Conservation (phyloP, 2,113 vertebrate genomes). For the Scalopus aquaticus region DNA sequence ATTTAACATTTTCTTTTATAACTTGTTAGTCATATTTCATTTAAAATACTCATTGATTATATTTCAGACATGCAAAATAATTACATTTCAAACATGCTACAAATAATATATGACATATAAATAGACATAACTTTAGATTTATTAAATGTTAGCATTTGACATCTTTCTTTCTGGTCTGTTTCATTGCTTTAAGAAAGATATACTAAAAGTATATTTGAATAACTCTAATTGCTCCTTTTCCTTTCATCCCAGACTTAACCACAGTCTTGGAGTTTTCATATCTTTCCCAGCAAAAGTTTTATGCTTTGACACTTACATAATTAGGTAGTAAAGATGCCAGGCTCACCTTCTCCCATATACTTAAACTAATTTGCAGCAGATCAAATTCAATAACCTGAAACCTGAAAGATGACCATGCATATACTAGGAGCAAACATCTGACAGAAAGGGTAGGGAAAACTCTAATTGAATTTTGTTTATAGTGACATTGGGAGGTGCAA, state of each 20-base stretch:
- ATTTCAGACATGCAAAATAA: not conserved
- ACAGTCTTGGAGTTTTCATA: not conserved
- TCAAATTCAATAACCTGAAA: no score
- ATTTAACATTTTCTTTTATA: not conserved
- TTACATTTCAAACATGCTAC: not conserved
- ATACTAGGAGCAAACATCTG: no score
- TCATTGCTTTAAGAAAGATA: conserved; percentile 30
- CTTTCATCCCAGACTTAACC: not conserved
- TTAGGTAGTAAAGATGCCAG: not conserved
- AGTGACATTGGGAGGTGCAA: no score
- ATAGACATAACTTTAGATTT: not conserved
- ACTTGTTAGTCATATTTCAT: not conserved
- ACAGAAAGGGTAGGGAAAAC: no score
- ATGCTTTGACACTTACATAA: not conserved
- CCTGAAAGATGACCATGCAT: no score
- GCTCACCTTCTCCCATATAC: no score
- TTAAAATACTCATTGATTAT: not conserved
- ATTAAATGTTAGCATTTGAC: not conserved
- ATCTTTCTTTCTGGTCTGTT: not conserved
- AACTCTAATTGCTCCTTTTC: not conserved
- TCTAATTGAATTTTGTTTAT: no score
- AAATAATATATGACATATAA: not conserved
- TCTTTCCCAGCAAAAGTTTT: not conserved
- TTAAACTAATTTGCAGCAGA: no score
- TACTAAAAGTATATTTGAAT: not conserved